Evolutionary conservation across 2,888 invertebrate genomes (phyloP).

Genomic region (Liposcelis brunnea): DNA sequence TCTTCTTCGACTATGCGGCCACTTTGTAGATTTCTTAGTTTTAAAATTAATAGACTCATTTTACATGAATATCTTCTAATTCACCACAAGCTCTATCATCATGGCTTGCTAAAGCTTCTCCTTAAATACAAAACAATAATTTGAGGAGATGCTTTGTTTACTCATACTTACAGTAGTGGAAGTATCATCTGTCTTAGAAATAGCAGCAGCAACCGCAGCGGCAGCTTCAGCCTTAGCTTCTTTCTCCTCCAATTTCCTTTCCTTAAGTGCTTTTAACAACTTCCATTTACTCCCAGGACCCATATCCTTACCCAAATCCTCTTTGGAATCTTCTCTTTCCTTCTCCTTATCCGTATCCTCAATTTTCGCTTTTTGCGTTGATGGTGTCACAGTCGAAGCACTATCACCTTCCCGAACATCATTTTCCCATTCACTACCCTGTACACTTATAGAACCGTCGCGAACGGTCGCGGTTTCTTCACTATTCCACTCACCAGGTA

Average conservation of each 20-base stretch:
- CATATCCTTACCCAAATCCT: slow-evolving; percentile 23
- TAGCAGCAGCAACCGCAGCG: background rate
- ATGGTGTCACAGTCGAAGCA: background rate
- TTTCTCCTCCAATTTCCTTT: slow-evolving; percentile 76
- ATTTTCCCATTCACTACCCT: slow-evolving; percentile 5
- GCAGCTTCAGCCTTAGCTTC: slow-evolving; percentile 44
- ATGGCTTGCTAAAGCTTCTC: too few relatives aligned
- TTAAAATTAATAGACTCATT: too few relatives aligned
- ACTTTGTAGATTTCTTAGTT: too few relatives aligned
- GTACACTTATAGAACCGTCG: slow-evolving; percentile 19
- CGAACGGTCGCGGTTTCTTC: slow-evolving; percentile 25
- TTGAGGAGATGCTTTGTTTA: too few relatives aligned
- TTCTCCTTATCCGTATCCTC: slow-evolving; percentile 11
- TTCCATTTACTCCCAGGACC: slow-evolving; percentile 76
- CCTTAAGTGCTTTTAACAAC: slow-evolving; percentile 71
- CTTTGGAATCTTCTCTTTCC: slow-evolving; percentile 20
- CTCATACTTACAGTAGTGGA: slow-evolving; percentile 15
- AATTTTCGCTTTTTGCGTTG: background rate
- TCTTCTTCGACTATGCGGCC: too few relatives aligned
- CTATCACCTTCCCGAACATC: slow-evolving; percentile 4
- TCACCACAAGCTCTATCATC: too few relatives aligned
- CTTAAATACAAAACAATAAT: too few relatives aligned
- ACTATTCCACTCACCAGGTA: slow-evolving; percentile 27
- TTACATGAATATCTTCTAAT: too few relatives aligned
- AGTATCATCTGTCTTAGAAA: background rate